Conservation (phyloP, 2,797 vertebrate genomes). For the Australoheros facetus region DNA sequence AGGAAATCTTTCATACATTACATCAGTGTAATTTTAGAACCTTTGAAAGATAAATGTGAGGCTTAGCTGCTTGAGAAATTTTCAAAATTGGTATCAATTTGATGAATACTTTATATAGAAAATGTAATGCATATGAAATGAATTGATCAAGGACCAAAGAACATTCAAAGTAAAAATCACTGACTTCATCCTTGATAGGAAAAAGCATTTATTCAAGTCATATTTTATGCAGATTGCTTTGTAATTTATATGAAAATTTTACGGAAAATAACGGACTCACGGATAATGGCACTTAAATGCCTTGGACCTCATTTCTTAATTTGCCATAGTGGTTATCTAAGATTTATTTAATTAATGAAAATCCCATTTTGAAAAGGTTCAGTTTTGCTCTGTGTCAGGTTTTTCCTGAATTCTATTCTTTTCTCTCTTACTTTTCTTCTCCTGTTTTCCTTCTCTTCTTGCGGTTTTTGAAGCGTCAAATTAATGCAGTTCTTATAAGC, state of each 20-base stretch:
- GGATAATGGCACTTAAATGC: conserved; percentile 38
- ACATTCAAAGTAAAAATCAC: conserved; percentile 50
- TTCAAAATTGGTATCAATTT: conserved; percentile 52
- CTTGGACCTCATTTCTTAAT: conserved; percentile 22
- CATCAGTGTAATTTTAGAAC: conserved; percentile 13
- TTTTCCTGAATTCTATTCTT: conserved; percentile 14
- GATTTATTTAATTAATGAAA: conserved; percentile 42
- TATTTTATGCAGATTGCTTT: conserved; percentile 58
- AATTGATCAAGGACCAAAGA: conserved; percentile 56
- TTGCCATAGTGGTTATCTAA: conserved; percentile 28
- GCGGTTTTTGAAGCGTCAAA: conserved; percentile 41
- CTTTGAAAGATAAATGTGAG: conserved; percentile 30
- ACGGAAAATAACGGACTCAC: conserved; percentile 28
- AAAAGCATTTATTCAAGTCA: conserved; percentile 51
- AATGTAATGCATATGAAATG: conserved; percentile 74
- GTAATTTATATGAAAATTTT: conserved; percentile 64
- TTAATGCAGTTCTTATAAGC: conserved; percentile 63
- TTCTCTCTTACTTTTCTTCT: not conserved
- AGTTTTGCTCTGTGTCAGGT: conserved; percentile 20
- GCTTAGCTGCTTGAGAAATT: conserved; percentile 44
- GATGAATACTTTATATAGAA: conserved; percentile 68
- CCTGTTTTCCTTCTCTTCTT: not conserved
- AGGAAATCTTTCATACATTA: conserved; percentile 5
- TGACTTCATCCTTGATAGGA: conserved; percentile 38
- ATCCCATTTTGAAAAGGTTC: conserved; percentile 14